A percentile compares a stretch with the other conserved stretches of the same genome.
Evolutionary conservation across 2,888 invertebrate genomes (phyloP).

Genomic region (Erebia aethiops): DNA sequence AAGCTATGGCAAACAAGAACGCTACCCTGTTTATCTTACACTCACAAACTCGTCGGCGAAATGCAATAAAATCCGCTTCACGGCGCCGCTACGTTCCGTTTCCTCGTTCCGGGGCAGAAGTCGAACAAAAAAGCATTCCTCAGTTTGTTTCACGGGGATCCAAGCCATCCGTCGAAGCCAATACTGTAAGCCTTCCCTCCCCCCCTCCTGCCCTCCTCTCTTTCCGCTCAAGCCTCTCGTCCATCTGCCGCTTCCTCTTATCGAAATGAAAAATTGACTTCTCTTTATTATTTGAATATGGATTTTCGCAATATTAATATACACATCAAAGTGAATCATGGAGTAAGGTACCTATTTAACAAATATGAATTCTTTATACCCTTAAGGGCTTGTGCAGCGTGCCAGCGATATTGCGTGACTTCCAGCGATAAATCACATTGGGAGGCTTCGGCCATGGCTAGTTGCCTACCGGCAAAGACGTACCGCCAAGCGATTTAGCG

Average conservation of each 20-base stretch:
- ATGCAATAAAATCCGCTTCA: constrained; percentile 32
- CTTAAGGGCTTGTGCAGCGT: no score
- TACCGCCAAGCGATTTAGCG: no score
- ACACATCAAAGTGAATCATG: not conserved
- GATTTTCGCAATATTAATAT: constrained; percentile 28
- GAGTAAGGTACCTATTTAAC: not conserved
- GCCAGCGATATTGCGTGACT: no score
- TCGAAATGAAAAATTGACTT: constrained; percentile 37
- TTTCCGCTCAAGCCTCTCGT: constrained; percentile 5
- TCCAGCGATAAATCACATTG: no score
- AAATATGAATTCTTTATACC: no score
- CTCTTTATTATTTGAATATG: constrained; percentile 32
- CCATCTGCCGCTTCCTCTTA: constrained; percentile 37
- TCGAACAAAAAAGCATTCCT: constrained; percentile 32
- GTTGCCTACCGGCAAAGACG: no score
- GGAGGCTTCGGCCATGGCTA: no score
- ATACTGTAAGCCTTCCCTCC: constrained; percentile 19
- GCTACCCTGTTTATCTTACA: constrained; percentile 25
- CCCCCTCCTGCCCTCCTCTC: constrained; percentile 6
- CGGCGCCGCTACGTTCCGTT: constrained; percentile 16
- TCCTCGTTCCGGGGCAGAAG: constrained; percentile 22
- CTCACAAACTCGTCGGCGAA: constrained; percentile 28
- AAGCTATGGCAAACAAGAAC: constrained; percentile 1
- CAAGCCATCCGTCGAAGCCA: constrained; percentile 35
- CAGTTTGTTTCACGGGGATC: constrained; percentile 37